A percentile compares a stretch with the other conserved stretches of the same genome.
These are phyloP conservation scores for Dermatophagoides farinae DNA, from an alignment of 1,140 invertebrate species.

Conservation along the genomic window DNA sequence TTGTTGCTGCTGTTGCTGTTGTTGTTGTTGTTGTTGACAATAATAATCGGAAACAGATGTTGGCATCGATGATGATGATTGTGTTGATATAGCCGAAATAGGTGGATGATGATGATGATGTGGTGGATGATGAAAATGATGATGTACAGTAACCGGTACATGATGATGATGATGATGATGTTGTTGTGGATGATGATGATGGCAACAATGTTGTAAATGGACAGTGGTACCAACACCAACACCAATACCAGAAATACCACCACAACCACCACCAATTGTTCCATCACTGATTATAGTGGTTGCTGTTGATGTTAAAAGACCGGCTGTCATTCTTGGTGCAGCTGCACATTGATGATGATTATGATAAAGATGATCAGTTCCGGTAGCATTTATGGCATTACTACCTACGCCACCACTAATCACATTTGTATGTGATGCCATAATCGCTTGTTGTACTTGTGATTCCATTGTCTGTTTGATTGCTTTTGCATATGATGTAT, in stretches of 20 bases:
- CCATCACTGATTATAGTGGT: too few relatives aligned
- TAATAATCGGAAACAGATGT: not conserved
- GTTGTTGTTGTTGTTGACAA: not conserved
- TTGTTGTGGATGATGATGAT: not conserved
- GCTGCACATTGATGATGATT: too few relatives aligned
- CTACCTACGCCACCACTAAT: too few relatives aligned
- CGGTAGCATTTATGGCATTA: too few relatives aligned
- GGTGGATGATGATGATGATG: not conserved
- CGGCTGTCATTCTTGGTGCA: too few relatives aligned
- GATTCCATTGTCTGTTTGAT: slow-evolving; percentile 14
- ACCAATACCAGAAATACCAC: too few relatives aligned
- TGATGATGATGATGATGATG: not conserved
- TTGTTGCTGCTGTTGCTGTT: not conserved
- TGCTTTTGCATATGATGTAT: slow-evolving; percentile 20
- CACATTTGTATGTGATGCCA: too few relatives aligned
- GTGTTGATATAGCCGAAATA: not conserved
- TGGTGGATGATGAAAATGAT: not conserved
- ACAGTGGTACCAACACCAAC: too few relatives aligned
- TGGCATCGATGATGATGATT: not conserved
- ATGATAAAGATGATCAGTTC: too few relatives aligned
- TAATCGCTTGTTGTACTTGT: not conserved
- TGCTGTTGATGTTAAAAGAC: too few relatives aligned
- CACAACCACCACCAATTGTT: too few relatives aligned
- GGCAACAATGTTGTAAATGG: not conserved
- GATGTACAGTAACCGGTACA: not conserved